Base-by-base conservation (phyloP, 2,797 vertebrate genomes). In the Trachurus trachurus region DNA sequence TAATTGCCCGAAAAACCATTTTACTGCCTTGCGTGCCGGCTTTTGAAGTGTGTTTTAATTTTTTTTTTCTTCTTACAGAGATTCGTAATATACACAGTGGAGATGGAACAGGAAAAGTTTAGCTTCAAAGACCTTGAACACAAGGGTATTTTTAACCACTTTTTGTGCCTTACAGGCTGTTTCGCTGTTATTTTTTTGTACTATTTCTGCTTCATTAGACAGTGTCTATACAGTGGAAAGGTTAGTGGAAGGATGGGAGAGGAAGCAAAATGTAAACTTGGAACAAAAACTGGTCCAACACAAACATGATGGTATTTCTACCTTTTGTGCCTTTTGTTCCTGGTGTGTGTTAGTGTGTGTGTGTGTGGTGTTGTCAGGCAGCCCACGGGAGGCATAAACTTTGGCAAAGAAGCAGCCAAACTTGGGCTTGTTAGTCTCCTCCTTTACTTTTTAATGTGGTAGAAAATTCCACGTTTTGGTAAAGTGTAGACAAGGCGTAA, bases 401-500 rank as follows among this genome's bases (percentile, higher is more conserved):
- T 0, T 17, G 66, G 37, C 76, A 22, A 15, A 19, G 26, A 26
- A 72, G 67, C 65, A 56, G 65, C 62, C 65, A 26, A 70, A 66
- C 53, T 78, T 66, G 2, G 60, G 17, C 76, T 57, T 4, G 49
- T 77, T 45, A 52, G 69, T 69, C 74, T 80, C 76, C 78, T 66
- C 9, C 67, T 72, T 54, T 3, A 63, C 54, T 59, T 62, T 73
- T 78, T 87, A 54, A 88, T 80, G 85, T 85, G 87, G 74, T 68
- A 2, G 4, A 77, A 76, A 74, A 68, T 76, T 82, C 81, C 84
- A 71, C 7, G 66, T 85, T 88, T 88, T 85, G 88, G 87, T 80
- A 63, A 85, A 80, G 76, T 69, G 76, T 56, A 84, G 88, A 87
- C 84, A 45, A 88, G 87, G 84, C 80, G 67, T 86, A 52, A 87